Base-by-base conservation (phyloP, 2,797 vertebrate species). In the Sus cebifrons region DNA sequence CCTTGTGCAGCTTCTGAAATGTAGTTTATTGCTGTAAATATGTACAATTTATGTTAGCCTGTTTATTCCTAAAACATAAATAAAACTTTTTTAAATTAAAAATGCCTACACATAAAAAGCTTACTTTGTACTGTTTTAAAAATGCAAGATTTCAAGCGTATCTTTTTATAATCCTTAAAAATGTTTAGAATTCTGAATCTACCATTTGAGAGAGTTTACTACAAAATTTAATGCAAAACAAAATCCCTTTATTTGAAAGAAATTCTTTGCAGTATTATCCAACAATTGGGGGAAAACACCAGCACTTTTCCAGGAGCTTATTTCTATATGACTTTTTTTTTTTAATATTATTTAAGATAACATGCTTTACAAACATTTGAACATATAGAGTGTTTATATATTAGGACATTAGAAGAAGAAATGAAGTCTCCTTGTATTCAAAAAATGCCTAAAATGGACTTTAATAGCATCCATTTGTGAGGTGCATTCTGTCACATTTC, bases 1-100 rank as follows among this genome's bases (percentile, higher is more conserved):
- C 74, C 58, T 97, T 91, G 93, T 96, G 93, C 18, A 95, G 89
- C 36, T 97, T 97, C 64, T 21, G 93, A 97, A 96, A 86, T 91
- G 90, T 97, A 96, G 96, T 89, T 97, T 92, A 92, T 44, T 91
- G 97, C 97, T 94, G 36, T 92, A 97, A 96, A 77, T 96, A 96
- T 86, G 75, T 96, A 97, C 71, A 93, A 85, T 91, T 85, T 71
- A 32, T 96, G 96, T 97, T 92, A 93, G 83, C 86, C 74, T 86
- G 77, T 96, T 94, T 92, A 97, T 85, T 97, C 93, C 36, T 90
- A 95, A 93, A 90, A 98, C 87, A 96, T 67, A 71, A 96, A 97
- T 94, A 97, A 75, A 98, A 73, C 49, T 36, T 95, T 96, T 96
- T 95, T 97, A 94, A 71, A 95, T 91, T 88, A 75, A 94, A 93